phyloP scores from a whole-genome alignment of 2,797 vertebrate genomes.

The Orestias chungarensis region DNA sequence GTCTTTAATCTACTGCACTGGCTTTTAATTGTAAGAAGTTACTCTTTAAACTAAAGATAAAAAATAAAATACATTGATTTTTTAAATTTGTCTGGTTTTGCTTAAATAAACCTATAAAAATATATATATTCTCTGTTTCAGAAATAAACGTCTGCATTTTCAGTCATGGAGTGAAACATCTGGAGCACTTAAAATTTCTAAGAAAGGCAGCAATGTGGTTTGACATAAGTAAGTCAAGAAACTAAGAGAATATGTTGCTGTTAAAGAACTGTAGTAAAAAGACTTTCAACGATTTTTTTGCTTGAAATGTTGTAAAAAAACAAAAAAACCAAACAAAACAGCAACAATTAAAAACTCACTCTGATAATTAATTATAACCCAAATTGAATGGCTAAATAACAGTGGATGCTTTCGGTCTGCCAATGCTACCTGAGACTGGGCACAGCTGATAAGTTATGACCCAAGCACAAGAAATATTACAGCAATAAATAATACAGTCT shows the following conservation, averaged over 20 bases:
- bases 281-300: too few relatives aligned
- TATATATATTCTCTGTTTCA: not conserved
- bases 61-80: too few relatives aligned
- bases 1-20: not conserved
- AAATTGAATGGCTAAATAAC: too few relatives aligned
- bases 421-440: not conserved
- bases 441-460: not conserved
- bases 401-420: not conserved
- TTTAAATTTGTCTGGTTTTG: too few relatives aligned
- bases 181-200: not conserved
- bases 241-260: not conserved
- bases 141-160: not conserved
- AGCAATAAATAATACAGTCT: not conserved
- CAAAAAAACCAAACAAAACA: too few relatives aligned
- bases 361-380: too few relatives aligned
- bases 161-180: not conserved
- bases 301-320: not conserved
- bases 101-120: not conserved
- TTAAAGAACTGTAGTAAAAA: too few relatives aligned
- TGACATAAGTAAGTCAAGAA: not conserved
- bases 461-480: not conserved
- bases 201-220: not conserved
- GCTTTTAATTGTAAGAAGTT: not conserved
- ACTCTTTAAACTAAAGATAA: not conserved
- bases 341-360: too few relatives aligned